Evolutionary conservation across 2,113 vertebrate genomes (phyloP), one percentile per base, ranked within the genome.

Genomic region (Otus sunia): DNA sequence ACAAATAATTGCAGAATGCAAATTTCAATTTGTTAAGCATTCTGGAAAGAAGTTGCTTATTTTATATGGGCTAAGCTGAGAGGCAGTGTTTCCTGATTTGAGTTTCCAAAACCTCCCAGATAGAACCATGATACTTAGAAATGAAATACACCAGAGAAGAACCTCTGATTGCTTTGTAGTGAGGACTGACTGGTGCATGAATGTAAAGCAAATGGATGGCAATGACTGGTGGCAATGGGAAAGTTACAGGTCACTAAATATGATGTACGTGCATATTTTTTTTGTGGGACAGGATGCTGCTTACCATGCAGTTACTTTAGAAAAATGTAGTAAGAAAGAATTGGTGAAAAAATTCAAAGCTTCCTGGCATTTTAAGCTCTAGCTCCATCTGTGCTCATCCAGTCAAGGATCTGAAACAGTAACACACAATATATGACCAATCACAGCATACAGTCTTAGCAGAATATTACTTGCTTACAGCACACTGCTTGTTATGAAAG

Each of bases 1-100:
- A 55, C 18, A 72, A 94, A 78, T 82, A 94, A 89, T 79, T 92
- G 81, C 62, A 77, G 92, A 94, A 91, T 82, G 77, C 81, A 84
- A 66, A 87, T 94, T 92, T 79, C 53, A 63, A 39, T 88, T 91
- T 80, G 43, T 86, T 89, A 75, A 62, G 50, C 62, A 82, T 83
- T 93, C 60, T 76, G 63, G 55, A 66, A 92, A n/a, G 69, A 92
- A 91, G 45, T 64, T 82, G 29, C 30, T 53, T 88, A 66, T 91
- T 94, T 91, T 64, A 58, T n/a, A 58, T 0, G 1, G 69, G 37
- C 49, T 69, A 43, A 93, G 52, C 47, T 79, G 63, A 62, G 73
- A 86, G 18, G 55, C 53, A 36, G 13, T 4, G 14, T 82, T 91
- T 95, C 62, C 81, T 87, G 47, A 36, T 95, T 72, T 74, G 32